Evolutionary conservation across 2,888 invertebrate genomes (phyloP), one percentile per base, ranked within the genome.

Genomic region (Drosophila merina): DNA sequence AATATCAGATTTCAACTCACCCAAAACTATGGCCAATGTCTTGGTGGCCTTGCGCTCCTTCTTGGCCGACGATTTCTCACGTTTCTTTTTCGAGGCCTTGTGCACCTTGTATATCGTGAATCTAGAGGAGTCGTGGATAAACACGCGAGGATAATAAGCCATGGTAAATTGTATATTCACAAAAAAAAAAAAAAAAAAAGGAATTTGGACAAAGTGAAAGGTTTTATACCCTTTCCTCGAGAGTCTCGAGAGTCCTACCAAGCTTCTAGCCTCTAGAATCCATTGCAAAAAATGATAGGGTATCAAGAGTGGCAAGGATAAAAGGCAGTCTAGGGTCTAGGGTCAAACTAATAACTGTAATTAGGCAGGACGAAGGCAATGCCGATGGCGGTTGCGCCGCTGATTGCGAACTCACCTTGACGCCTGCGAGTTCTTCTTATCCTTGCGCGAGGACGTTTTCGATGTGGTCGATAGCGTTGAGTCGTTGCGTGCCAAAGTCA

Each of bases 1-100:
- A 20, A 20, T 20, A 20, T 20, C 2, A 20, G 20, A 20, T 20
- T 20, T 20, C 20, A 20, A 20, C 95, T 94, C 93, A 99, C 99
- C 99, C 91, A 99, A 94, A 78, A 99, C 99, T 92, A 99, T 99
- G 63, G 99, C 99, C 77, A 99, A 92, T 7, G 99, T 99, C 93
- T 99, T 99, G 7, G 99, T 99, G 33, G 99, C 99, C 92, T 99
- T 98, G 69, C 98, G 94, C 90, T 99, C 99, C 88, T 97, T 97
- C 91, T 96, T 97, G 3, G 97, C 97, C 0, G 97, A 97, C 25
- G 97, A 97, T 89, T 97, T 98, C 89, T 98, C 98, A 52, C 97
- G 93, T 92, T 98, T 98, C 93, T 98, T 98, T 91, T 97, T 95
- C 89, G 97, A 97, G 47, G 97, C 97, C 92, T 98, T 98, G 93